Conservation (phyloP, 1,140 invertebrate species). For the Galleria mellonella region DNA sequence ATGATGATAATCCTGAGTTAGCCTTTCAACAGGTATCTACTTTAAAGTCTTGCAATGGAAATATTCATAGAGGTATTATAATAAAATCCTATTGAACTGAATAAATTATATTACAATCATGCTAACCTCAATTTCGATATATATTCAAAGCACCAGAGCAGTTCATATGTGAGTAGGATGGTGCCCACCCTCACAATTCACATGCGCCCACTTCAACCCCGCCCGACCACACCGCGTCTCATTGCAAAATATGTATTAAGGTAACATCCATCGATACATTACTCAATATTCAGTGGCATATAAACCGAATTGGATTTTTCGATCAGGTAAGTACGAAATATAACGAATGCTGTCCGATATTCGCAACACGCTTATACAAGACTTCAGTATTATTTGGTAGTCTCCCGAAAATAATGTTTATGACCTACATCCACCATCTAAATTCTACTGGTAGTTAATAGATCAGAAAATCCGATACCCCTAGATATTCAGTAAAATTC, state of each 20-base stretch:
- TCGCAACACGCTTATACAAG: constrained; percentile 16
- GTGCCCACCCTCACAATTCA: background rate
- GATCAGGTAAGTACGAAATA: constrained; percentile 40
- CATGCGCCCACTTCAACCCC: constrained; percentile 1
- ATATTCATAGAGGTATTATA: no score
- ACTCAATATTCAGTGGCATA: constrained; percentile 65
- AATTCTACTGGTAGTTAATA: background rate
- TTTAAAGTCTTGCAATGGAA: no score
- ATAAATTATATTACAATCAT: no score
- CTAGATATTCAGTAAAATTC: background rate
- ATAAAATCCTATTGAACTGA: no score
- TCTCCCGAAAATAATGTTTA: no score
- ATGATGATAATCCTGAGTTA: no score
- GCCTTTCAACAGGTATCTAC: no score
- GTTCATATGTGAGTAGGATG: background rate
- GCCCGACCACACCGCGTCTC: constrained; percentile 13
- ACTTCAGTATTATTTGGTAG: background rate
- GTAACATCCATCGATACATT: constrained; percentile 17
- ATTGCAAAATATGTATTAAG: constrained; percentile 27
- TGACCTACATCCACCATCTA: background rate
- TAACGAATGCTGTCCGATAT: constrained; percentile 20
- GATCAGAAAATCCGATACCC: background rate
- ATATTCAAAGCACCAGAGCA: background rate
- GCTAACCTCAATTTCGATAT: no score
- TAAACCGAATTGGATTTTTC: constrained; percentile 58